phyloP scores from a whole-genome alignment of 2,888 invertebrate genomes.

The Acleris emargana region DNA sequence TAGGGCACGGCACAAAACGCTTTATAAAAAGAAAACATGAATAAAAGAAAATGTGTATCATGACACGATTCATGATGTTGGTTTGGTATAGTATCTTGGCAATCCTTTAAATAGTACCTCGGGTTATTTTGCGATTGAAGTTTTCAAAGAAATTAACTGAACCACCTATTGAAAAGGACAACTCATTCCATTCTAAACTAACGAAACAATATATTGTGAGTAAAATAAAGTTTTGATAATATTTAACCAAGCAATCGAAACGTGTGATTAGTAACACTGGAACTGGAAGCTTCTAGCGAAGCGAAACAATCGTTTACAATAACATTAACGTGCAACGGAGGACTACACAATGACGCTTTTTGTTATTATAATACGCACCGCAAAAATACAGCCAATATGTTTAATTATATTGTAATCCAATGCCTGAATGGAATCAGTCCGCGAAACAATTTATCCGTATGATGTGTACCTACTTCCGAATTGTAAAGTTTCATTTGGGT shows the following conservation, averaged over 20 bases:
- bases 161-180: too few species aligned
- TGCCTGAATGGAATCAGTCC: constrained; percentile 21
- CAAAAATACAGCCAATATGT: constrained; percentile 23
- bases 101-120: too few species aligned
- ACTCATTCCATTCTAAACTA: too few species aligned
- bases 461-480: constrained; percentile 19
- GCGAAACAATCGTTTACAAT: constrained; percentile 25
- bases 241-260: constrained; percentile 5
- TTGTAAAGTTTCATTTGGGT: constrained; percentile 3
- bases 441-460: constrained; percentile 8
- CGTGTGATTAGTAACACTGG: constrained; percentile 9
- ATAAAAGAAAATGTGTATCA: too few species aligned
- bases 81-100: too few species aligned
- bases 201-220: too few species aligned
- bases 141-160: too few species aligned
- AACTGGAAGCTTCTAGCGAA: constrained; percentile 20
- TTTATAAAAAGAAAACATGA: too few species aligned
- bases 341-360: constrained; percentile 18
- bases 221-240: constrained; percentile 1
- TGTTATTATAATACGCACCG: constrained; percentile 32
- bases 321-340: constrained; percentile 19
- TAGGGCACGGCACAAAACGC: not conserved
- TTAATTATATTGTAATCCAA: constrained; percentile 22
- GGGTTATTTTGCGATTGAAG: too few species aligned
- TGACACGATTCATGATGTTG: too few species aligned